A percentile compares a stretch with the other conserved stretches of the same genome.
Evolutionary conservation across 2,797 vertebrate genomes (phyloP).

Genomic region (Ceryle rudis): DNA sequence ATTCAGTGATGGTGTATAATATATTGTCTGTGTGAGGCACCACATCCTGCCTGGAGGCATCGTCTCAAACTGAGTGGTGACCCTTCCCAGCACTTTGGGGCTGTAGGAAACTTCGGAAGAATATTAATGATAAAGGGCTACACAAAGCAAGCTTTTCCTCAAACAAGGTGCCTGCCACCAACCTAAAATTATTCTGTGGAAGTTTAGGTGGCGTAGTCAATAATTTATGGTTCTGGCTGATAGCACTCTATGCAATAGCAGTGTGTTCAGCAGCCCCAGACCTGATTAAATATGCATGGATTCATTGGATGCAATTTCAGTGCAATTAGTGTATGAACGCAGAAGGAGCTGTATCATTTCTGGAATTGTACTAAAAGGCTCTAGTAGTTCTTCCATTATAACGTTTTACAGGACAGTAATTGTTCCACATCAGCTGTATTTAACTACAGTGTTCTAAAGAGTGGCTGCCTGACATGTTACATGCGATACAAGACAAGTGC

Average conservation of each 20-base stretch:
- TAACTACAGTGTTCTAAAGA: slow-evolving; percentile 23
- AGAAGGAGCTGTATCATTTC: slow-evolving; percentile 19
- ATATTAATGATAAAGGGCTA: slow-evolving; percentile 59
- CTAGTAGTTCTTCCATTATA: slow-evolving; percentile 6
- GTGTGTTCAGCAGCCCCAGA: slow-evolving; percentile 33
- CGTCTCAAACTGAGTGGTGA: slow-evolving; percentile 50
- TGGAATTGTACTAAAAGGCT: neutral
- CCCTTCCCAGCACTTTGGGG: slow-evolving; percentile 31
- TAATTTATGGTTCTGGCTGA: slow-evolving; percentile 67
- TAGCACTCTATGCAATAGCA: slow-evolving; percentile 34
- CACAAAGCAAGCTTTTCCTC: slow-evolving; percentile 32
- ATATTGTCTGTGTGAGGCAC: slow-evolving; percentile 53
- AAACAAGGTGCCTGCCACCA: rapidly evolving
- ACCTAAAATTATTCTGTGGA: slow-evolving; percentile 56
- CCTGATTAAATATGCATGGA: slow-evolving; percentile 70
- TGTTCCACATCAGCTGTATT: slow-evolving; percentile 36
- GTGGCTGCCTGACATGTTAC: neutral
- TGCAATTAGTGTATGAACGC: slow-evolving; percentile 57
- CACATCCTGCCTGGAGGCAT: slow-evolving; percentile 53
- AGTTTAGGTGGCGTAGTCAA: slow-evolving; percentile 62
- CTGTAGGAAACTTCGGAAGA: slow-evolving; percentile 42
- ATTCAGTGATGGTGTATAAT: neutral
- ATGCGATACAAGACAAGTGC: neutral
- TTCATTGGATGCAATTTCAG: slow-evolving; percentile 70
- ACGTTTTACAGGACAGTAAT: neutral